Evolutionary conservation across 2,113 vertebrate genomes (phyloP).

Genomic region (Lophius piscatorius): DNA sequence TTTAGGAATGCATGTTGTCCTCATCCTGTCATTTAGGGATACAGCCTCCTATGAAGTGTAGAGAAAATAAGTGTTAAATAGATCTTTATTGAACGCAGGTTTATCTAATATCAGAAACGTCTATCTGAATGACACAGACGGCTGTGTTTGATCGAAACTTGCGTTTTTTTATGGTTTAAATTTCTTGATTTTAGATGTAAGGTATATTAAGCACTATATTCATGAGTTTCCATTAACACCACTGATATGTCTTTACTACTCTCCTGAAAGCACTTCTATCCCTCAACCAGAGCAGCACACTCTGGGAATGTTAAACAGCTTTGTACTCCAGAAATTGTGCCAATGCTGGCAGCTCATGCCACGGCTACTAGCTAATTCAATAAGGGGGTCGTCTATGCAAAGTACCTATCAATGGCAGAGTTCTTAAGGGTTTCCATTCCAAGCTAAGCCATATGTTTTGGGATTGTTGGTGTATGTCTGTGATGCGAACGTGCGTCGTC

Average conservation of each 20-base stretch:
- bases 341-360: slow-evolving; percentile 56
- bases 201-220: not conserved
- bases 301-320: slow-evolving; percentile 62
- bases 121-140: slow-evolving; percentile 10
- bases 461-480: slow-evolving; percentile 11
- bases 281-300: slow-evolving; percentile 35
- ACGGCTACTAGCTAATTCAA: slow-evolving; percentile 43
- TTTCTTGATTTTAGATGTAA: too few relatives aligned
- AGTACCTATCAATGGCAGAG: slow-evolving; percentile 53
- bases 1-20: slow-evolving; percentile 55
- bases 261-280: slow-evolving; percentile 16
- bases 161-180: too few relatives aligned
- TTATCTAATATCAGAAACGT: slow-evolving; percentile 7
- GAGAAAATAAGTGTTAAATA: slow-evolving; percentile 43
- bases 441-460: slow-evolving; percentile 56
- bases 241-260: not conserved
- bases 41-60: slow-evolving; percentile 39
- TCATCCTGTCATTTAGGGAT: slow-evolving; percentile 68
- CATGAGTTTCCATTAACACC: not conserved
- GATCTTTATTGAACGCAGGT: slow-evolving; percentile 35
- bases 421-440: slow-evolving; percentile 59
- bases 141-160: slow-evolving; percentile 1
- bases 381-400: slow-evolving; percentile 47
- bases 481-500: slow-evolving; percentile 35
- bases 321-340: slow-evolving; percentile 43